Percentiles rank a stretch among this genome's conserved stretches.
Conservation (phyloP, 92 coral and sea anemone genomes). For the Paramuricea clavata region DNA sequence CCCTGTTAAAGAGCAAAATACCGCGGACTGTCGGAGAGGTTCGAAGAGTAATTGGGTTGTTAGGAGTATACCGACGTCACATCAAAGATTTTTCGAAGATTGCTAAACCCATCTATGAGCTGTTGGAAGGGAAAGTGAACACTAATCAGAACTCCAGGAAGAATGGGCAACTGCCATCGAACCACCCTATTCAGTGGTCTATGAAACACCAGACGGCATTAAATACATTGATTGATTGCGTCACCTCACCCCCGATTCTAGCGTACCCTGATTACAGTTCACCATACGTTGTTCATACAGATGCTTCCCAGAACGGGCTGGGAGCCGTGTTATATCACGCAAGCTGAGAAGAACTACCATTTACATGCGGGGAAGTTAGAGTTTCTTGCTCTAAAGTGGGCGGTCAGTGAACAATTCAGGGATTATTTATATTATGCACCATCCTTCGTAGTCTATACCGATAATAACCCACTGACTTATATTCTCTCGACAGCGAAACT, state of each 20-base stretch:
- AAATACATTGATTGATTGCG: slow-evolving; percentile 29
- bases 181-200: slow-evolving; percentile 19
- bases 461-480: slow-evolving; percentile 63
- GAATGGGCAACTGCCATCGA: not conserved
- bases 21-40: slow-evolving; percentile 77
- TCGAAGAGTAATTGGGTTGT: slow-evolving; percentile 72
- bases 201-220: slow-evolving; percentile 39
- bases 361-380: too few species aligned
- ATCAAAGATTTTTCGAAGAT: slow-evolving; percentile 69
- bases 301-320: slow-evolving; percentile 52
- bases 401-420: slow-evolving; percentile 65
- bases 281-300: slow-evolving; percentile 57
- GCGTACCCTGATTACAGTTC: slow-evolving; percentile 58
- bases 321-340: slow-evolving; percentile 59
- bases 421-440: slow-evolving; percentile 67
- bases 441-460: slow-evolving; percentile 57
- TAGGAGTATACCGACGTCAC: slow-evolving; percentile 72
- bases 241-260: slow-evolving; percentile 42
- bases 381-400: slow-evolving; percentile 72
- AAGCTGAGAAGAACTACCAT: slow-evolving; percentile 61
- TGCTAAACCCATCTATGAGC: slow-evolving; percentile 67
- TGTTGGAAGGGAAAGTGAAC: not conserved
- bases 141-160: not conserved
- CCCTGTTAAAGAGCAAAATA: slow-evolving; percentile 49
- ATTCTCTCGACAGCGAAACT: slow-evolving; percentile 43